Evolutionary conservation across 2,888 invertebrate species (phyloP).

Genomic region (Mycalesis mineus): DNA sequence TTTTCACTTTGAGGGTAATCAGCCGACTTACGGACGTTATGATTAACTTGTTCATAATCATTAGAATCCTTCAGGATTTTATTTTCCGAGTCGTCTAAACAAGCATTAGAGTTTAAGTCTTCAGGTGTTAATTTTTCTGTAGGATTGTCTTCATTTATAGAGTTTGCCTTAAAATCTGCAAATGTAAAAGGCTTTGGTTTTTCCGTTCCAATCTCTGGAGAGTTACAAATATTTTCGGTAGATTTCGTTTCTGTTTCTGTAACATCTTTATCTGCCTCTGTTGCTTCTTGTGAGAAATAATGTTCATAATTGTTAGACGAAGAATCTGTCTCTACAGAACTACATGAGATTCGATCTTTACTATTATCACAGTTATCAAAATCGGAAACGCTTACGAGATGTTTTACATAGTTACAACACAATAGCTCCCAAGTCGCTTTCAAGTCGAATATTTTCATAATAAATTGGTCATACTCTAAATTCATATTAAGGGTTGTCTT

Average conservation of each 20-base stretch:
- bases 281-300: conserved; percentile 47
- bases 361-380: conserved; percentile 56
- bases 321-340: conserved; percentile 61
- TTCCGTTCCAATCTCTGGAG: conserved; percentile 33
- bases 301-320: conserved; percentile 63
- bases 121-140: conserved; percentile 30
- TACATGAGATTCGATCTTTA: conserved; percentile 59
- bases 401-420: conserved; percentile 77
- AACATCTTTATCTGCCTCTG: conserved; percentile 21
- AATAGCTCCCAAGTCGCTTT: conserved; percentile 81
- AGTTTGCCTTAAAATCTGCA: conserved; percentile 75
- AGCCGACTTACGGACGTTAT: conserved; percentile 16
- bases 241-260: conserved; percentile 3
- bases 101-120: background rate
- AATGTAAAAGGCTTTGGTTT: conserved; percentile 75
- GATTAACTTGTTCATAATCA: conserved; percentile 4
- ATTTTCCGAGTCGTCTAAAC: conserved; percentile 12
- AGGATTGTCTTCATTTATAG: conserved; percentile 39
- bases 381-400: conserved; percentile 58
- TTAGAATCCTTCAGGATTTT: conserved; percentile 24
- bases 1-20: conserved; percentile 24
- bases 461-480: conserved; percentile 76
- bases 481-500: conserved; percentile 75
- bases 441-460: conserved; percentile 79
- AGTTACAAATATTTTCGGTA: conserved; percentile 25